Evolutionary conservation across 2,888 invertebrate species (phyloP), one percentile per base, ranked within the genome.

Genomic region (Fragum fragum): DNA sequence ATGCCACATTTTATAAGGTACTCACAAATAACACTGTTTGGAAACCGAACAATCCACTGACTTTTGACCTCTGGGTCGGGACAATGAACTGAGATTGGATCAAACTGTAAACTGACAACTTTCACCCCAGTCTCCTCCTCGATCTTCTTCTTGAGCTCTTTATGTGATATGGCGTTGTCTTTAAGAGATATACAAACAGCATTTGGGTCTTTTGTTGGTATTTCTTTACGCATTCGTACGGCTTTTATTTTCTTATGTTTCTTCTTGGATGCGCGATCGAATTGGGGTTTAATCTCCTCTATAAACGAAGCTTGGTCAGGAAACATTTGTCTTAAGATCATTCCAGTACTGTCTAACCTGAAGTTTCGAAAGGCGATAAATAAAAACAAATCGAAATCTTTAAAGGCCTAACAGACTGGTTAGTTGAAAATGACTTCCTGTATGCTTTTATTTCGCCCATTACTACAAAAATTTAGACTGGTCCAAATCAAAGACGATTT

Each of bases 21-120:
- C 16, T 86, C 81, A 39, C 87, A 77, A 6, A 79, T 72, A 11
- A 79, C 57, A 14, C 69, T 55, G 63, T 88, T 83, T 23, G 70
- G 68, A 59, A 90, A 81, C 14, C 85, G 78, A 21, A 88, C 73
- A 52, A 89, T 83, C 90, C 89, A 90, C 47, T 86, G 84, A 66
- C 86, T 86, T 72, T 74, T 83, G 0, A 84, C 83, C 16, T 85
- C 86, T 14, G 69, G 66, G 47, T 88, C 86, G 18, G 83, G 57
- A 7, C 87, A 82, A 63, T 87, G 86, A 1, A 86, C 84, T 18
- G 85, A 87, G 0, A 89, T 81, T 0, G 88, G 89, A 75, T 90
- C 89, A 71, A 87, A 88, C 57, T 86, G 84, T 5, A 90, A 70
- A 16, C 81, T 76, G n/a, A 32, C 39, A 39, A 89, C 55, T 16